Conservation (phyloP, 2,888 invertebrate genomes). For the Thereva nobilitata region DNA sequence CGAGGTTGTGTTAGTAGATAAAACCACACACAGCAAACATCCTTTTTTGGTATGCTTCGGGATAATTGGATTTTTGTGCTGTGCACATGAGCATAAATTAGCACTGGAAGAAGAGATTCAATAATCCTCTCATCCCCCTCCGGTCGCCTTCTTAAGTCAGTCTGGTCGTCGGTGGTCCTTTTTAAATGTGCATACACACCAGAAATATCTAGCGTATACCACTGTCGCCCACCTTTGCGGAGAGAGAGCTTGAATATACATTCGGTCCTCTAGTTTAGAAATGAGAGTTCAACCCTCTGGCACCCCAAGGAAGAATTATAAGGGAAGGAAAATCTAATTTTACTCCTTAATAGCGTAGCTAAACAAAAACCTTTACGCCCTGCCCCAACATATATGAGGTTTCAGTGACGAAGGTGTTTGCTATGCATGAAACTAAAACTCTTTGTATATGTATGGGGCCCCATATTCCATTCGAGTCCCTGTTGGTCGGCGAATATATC, state of each 20-base stretch:
- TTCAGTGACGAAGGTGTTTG: not conserved
- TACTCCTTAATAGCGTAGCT: constrained; percentile 19
- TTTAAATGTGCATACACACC: too few relatives aligned
- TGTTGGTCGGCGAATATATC: too few relatives aligned
- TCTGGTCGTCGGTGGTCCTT: too few relatives aligned
- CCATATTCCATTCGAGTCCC: too few relatives aligned
- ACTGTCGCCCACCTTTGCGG: too few relatives aligned
- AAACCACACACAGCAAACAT: too few relatives aligned
- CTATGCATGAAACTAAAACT: constrained; percentile 6
- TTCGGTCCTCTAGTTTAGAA: not conserved
- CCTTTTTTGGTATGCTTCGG: too few relatives aligned
- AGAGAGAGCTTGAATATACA: not conserved
- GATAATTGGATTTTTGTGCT: constrained; percentile 22
- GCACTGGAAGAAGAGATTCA: constrained; percentile 9
- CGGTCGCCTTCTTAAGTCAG: not conserved
- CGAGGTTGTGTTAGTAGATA: too few relatives aligned
- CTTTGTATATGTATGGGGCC: too few relatives aligned
- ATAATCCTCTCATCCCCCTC: constrained; percentile 7
- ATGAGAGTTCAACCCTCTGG: not conserved
- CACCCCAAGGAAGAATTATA: not conserved
- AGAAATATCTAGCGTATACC: too few relatives aligned
- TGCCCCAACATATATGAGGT: not conserved
- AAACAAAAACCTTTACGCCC: constrained; percentile 15
- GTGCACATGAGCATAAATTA: constrained; percentile 17
- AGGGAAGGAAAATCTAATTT: constrained; percentile 7